Conservation (phyloP, 2,797 vertebrate species). For the Zalophus californianus region DNA sequence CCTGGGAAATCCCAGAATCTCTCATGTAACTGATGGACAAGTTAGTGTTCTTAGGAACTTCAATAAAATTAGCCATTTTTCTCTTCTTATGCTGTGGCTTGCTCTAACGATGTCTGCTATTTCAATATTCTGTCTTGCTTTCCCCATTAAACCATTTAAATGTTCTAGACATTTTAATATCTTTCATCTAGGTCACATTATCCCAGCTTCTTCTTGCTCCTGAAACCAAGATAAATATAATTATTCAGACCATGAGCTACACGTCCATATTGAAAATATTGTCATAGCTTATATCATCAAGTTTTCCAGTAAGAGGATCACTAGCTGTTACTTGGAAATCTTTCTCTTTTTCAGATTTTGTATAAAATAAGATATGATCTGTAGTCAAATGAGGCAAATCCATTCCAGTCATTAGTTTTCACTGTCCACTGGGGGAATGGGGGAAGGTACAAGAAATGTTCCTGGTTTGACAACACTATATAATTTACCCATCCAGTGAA, state of each 20-base stretch:
- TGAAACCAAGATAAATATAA: constrained; percentile 65
- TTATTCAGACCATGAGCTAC: constrained; percentile 57
- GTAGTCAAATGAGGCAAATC: constrained; percentile 43
- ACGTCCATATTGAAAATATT: constrained; percentile 58
- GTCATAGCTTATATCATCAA: constrained; percentile 49
- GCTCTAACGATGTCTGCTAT: constrained; percentile 10
- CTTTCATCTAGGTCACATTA: constrained; percentile 38
- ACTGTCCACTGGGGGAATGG: not conserved
- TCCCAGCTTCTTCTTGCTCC: constrained; percentile 52
- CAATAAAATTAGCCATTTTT: not conserved
- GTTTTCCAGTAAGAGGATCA: constrained; percentile 51
- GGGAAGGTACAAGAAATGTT: constrained; percentile 16
- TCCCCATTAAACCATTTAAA: constrained; percentile 59
- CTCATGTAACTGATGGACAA: not conserved
- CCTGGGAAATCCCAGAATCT: not conserved
- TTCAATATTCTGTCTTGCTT: constrained; percentile 31
- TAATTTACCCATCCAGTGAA: constrained; percentile 55
- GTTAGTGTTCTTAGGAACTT: not conserved
- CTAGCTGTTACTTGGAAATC: constrained; percentile 47
- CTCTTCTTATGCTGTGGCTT: not conserved
- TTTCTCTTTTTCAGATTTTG: constrained; percentile 52
- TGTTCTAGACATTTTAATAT: constrained; percentile 55
- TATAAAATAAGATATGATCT: constrained; percentile 59
- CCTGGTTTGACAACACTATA: constrained; percentile 47
- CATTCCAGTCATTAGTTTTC: constrained; percentile 70